Percentiles rank a stretch among this genome's conserved stretches.
These are phyloP conservation scores for Upupa epops DNA, from an alignment of 2,113 vertebrate genomes.

Conservation along the genomic window DNA sequence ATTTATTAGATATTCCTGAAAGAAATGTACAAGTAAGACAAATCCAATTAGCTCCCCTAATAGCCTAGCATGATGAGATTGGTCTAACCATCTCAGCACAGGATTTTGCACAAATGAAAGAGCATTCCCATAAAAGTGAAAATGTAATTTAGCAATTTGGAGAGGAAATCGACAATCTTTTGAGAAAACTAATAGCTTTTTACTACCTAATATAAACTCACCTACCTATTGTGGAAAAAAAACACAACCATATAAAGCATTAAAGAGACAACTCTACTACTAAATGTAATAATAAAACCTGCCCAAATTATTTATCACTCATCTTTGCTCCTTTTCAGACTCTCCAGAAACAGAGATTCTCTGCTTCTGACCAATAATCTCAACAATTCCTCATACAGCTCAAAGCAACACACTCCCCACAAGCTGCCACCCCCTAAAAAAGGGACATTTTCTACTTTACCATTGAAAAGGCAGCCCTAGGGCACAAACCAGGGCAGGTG, in stretches of 20 bases:
- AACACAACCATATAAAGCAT: neutral
- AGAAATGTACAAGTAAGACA: neutral
- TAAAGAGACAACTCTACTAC: conserved; percentile 3
- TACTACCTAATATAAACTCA: conserved; percentile 15
- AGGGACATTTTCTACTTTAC: neutral
- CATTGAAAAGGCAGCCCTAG: neutral
- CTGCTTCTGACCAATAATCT: neutral
- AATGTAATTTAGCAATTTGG: conserved; percentile 59
- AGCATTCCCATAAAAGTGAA: conserved; percentile 53
- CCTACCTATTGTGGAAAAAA: conserved; percentile 14
- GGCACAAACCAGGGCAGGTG: neutral
- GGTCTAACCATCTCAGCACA: conserved; percentile 1
- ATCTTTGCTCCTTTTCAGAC: neutral
- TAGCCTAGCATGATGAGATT: conserved; percentile 34
- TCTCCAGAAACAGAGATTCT: neutral
- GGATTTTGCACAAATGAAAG: conserved; percentile 59
- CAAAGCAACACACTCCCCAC: neutral
- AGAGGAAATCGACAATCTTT: conserved; percentile 41
- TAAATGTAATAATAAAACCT: conserved; percentile 46
- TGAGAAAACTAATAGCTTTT: conserved; percentile 63
- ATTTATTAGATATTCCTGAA: conserved; percentile 35
- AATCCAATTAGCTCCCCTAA: conserved; percentile 60
- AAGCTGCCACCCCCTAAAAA: neutral
- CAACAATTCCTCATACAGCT: neutral
- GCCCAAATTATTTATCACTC: conserved; percentile 13